phyloP scores from a whole-genome alignment of 2,888 invertebrate genomes.

The Synergus laeviventris region DNA sequence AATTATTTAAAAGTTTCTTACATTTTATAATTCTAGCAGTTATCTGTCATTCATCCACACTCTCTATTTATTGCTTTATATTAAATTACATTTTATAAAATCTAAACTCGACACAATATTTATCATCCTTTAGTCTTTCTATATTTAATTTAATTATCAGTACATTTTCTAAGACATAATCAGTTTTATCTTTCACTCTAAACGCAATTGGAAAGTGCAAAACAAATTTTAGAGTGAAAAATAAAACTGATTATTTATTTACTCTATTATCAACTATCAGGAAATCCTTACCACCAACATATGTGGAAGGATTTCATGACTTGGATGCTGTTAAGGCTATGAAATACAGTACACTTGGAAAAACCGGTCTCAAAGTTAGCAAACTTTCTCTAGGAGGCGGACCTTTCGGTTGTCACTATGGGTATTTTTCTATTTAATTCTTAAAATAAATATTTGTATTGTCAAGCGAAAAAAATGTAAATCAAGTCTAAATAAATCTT shows the following conservation, averaged over 20 bases:
- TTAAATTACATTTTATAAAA: not conserved
- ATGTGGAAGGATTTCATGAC: slow-evolving; percentile 82
- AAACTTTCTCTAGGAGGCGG: slow-evolving; percentile 87
- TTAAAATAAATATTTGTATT: not conserved
- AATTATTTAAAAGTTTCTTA: not conserved
- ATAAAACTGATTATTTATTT: too few relatives aligned
- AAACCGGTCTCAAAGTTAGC: slow-evolving; percentile 85
- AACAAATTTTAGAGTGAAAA: too few relatives aligned
- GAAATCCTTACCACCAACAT: slow-evolving; percentile 78
- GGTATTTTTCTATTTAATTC: slow-evolving; percentile 76
- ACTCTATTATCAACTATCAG: not conserved
- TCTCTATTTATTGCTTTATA: not conserved
- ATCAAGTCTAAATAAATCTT: slow-evolving; percentile 39
- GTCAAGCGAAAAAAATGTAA: not conserved
- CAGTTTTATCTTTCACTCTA: not conserved
- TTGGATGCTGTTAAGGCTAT: slow-evolving; percentile 80
- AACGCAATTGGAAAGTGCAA: not conserved
- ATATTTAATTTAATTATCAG: not conserved
- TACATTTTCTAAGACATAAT: not conserved
- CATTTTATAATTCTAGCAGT: not conserved
- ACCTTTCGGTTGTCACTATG: slow-evolving; percentile 84
- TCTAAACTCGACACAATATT: not conserved
- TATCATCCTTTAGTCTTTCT: not conserved
- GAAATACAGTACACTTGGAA: slow-evolving; percentile 85
- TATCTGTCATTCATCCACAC: not conserved